Conservation (phyloP, 2,888 invertebrate genomes). For the Pediacus dermestoides region DNA sequence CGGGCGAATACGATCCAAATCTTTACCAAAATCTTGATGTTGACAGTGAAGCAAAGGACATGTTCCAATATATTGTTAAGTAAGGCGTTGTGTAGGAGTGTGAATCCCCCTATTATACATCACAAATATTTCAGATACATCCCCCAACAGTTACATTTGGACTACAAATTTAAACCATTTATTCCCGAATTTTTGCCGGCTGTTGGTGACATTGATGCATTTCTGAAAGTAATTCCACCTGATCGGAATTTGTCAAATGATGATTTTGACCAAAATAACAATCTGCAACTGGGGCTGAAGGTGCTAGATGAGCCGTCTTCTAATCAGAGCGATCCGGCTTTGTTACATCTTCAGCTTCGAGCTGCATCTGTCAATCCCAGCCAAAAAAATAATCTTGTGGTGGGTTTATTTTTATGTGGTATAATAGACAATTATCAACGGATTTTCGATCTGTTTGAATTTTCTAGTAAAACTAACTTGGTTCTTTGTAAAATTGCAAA, state of each 20-base stretch:
- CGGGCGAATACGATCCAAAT: slow-evolving; percentile 73
- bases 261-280: slow-evolving; percentile 32
- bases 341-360: slow-evolving; percentile 86
- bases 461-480: no score
- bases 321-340: slow-evolving; percentile 92
- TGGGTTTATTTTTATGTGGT: no score
- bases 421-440: no score
- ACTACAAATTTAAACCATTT: slow-evolving; percentile 88
- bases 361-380: slow-evolving; percentile 56
- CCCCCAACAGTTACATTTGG: slow-evolving; percentile 86
- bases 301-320: slow-evolving; percentile 95
- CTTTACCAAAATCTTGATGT: slow-evolving; percentile 80
- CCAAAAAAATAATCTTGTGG: slow-evolving; percentile 35
- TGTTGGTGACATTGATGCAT: slow-evolving; percentile 98
- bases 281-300: slow-evolving; percentile 60
- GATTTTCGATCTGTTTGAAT: no score
- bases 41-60: slow-evolving; percentile 80
- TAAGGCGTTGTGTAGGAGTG: slow-evolving; percentile 41
- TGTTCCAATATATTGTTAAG: slow-evolving; percentile 91
- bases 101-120: not conserved
- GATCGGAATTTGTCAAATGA: slow-evolving; percentile 53
- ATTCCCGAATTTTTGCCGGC: slow-evolving; percentile 96
- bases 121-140: slow-evolving; percentile 69
- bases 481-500: no score
- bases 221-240: slow-evolving; percentile 88